These are phyloP conservation scores for Melanotaenia boesemani DNA, from an alignment of 2,797 vertebrate species.

Conservation along the genomic window DNA sequence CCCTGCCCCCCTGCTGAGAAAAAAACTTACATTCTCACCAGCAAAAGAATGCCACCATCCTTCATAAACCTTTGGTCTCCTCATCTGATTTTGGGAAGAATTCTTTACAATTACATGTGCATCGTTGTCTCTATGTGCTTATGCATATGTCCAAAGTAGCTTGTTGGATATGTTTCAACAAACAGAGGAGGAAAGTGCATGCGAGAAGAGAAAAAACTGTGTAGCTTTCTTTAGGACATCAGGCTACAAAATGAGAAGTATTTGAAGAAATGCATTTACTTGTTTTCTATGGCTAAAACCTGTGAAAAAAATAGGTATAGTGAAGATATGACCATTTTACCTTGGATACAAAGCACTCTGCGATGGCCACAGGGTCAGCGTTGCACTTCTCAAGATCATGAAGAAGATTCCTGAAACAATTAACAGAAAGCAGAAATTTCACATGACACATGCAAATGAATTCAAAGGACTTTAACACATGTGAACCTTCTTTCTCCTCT, in stretches of 20 bases:
- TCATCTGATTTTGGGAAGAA: slow-evolving; percentile 5
- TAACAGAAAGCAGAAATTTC: slow-evolving; percentile 15
- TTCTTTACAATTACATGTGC: slow-evolving; percentile 8
- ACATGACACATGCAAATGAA: background rate
- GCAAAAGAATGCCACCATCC: slow-evolving; percentile 5
- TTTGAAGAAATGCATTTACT: background rate
- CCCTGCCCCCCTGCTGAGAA: slow-evolving; percentile 23
- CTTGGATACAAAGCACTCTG: slow-evolving; percentile 98
- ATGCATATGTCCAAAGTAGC: slow-evolving; percentile 46
- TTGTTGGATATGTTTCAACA: slow-evolving; percentile 63
- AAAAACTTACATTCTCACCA: slow-evolving; percentile 29
- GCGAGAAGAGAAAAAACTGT: slow-evolving; percentile 12
- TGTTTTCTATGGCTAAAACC: background rate
- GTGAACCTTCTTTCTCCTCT: background rate
- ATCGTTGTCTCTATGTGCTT: slow-evolving; percentile 7
- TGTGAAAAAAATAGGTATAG: background rate
- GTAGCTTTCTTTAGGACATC: too few relatives aligned
- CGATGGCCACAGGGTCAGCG: slow-evolving; percentile 95
- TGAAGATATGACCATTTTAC: slow-evolving; percentile 75
- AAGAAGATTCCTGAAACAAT: slow-evolving; percentile 89
- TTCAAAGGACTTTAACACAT: background rate
- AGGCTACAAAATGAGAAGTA: background rate
- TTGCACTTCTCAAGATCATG: slow-evolving; percentile 96
- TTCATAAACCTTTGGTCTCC: slow-evolving; percentile 11
- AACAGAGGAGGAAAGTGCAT: slow-evolving; percentile 26